These are phyloP conservation scores for Porites divaricata DNA, from an alignment of 92 coral and sea anemone species.

Conservation along the genomic window DNA sequence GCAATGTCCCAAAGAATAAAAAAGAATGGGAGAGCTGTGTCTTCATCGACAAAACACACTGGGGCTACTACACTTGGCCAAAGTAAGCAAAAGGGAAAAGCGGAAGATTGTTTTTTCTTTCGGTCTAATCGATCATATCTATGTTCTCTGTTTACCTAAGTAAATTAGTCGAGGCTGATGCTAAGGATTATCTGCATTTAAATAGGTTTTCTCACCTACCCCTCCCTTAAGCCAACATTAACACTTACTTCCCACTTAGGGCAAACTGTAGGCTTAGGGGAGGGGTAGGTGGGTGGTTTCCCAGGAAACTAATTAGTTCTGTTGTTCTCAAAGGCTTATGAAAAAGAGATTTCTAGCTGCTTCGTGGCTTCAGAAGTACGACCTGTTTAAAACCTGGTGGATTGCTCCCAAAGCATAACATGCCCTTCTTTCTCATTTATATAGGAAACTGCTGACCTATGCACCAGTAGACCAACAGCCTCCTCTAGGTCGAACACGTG, in stretches of 20 bases:
- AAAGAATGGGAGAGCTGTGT: slow-evolving; percentile 82
- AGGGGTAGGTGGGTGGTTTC: no score
- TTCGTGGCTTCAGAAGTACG: not conserved
- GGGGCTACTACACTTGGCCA: slow-evolving; percentile 99
- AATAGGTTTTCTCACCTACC: no score
- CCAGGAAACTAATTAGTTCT: no score
- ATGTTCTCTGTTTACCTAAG: no score
- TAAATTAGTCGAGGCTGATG: no score
- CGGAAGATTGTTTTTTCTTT: not conserved
- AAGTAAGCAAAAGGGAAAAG: slow-evolving; percentile 63
- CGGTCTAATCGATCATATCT: not conserved
- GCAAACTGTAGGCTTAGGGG: no score
- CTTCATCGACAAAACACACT: slow-evolving; percentile 96
- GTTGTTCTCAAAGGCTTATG: no score
- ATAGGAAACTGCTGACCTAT: slow-evolving; percentile 82
- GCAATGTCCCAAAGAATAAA: slow-evolving; percentile 73
- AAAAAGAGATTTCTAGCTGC: not conserved
- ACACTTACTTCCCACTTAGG: no score
- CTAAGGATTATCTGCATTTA: no score
- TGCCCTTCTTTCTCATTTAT: not conserved
- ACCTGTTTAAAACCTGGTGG: no score
- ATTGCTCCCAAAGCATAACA: not conserved
- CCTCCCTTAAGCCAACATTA: no score
- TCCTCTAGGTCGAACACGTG: slow-evolving; percentile 79
- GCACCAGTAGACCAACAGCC: slow-evolving; percentile 93